phyloP scores from a whole-genome alignment of 2,113 vertebrate species.

The Pollimyrus isidori region DNA sequence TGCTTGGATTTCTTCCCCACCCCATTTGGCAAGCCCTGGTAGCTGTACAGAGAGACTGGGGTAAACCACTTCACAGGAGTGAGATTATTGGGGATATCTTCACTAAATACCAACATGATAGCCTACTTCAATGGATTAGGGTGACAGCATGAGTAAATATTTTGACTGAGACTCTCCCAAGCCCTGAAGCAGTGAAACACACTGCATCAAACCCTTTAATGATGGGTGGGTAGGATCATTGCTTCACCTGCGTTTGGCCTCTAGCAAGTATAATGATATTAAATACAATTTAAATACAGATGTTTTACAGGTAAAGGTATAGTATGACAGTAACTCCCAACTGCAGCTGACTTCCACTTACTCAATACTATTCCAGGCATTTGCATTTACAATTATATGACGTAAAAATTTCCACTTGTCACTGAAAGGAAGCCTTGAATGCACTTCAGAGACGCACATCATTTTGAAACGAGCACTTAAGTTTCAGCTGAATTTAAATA shows the following conservation, averaged over 20 bases:
- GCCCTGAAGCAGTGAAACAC: not conserved
- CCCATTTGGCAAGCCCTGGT: not conserved
- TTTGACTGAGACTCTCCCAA: slow-evolving; percentile 5
- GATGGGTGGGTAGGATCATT: not conserved
- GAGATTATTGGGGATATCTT: not conserved
- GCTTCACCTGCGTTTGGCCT: not conserved
- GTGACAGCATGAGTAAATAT: slow-evolving; percentile 2
- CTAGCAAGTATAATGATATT: not conserved
- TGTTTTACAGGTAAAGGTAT: not conserved
- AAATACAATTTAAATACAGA: not conserved
- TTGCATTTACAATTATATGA: not conserved
- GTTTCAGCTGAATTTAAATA: not conserved
- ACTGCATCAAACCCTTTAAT: not conserved
- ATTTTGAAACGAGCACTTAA: not conserved
- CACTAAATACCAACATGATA: not conserved
- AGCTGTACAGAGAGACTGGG: not conserved
- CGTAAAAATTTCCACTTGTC: not conserved
- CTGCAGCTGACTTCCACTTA: not conserved
- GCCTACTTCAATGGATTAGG: not conserved
- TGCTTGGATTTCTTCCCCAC: not conserved
- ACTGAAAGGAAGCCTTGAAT: not conserved
- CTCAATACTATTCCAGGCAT: not conserved
- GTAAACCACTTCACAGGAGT: not conserved
- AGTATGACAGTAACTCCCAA: not conserved
- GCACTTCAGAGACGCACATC: not conserved